A percentile compares a stretch with the other conserved stretches of the same genome.
Evolutionary conservation across 1,140 invertebrate genomes (phyloP).

Genomic region (Penaeus chinensis): DNA sequence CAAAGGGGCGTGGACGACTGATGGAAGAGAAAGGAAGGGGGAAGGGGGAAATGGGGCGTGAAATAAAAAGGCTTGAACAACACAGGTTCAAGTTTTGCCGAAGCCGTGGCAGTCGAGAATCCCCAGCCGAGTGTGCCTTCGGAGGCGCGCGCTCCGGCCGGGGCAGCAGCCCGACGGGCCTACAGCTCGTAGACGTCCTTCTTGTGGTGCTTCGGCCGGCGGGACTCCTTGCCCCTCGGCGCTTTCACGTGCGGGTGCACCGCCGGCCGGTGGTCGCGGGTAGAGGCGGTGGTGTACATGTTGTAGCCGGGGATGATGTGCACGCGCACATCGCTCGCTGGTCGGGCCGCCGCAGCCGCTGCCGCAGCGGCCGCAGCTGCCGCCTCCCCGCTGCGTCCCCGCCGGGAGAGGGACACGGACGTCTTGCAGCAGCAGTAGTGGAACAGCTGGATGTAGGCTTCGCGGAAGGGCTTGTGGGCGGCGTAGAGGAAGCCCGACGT

Average conservation of each 20-base stretch:
- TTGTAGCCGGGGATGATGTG: slow-evolving; percentile 82
- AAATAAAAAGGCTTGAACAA: too few species aligned
- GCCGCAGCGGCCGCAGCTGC: slow-evolving; percentile 70
- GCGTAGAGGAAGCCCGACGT: slow-evolving; percentile 58
- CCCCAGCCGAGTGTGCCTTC: too few species aligned
- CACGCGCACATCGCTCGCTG: slow-evolving; percentile 75
- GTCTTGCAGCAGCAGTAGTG: slow-evolving; percentile 88
- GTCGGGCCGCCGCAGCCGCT: slow-evolving; percentile 44
- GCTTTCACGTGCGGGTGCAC: slow-evolving; percentile 44
- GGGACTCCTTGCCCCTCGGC: slow-evolving; percentile 50
- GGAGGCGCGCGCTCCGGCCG: background rate
- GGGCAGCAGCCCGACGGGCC: background rate
- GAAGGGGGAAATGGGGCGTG: too few species aligned
- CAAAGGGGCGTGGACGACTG: too few species aligned
- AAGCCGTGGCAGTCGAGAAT: too few species aligned
- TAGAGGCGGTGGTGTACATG: slow-evolving; percentile 77
- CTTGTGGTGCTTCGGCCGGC: slow-evolving; percentile 56
- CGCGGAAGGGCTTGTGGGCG: slow-evolving; percentile 68
- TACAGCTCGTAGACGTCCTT: slow-evolving; percentile 63
- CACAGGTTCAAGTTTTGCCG: too few species aligned
- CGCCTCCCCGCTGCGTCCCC: slow-evolving; percentile 73
- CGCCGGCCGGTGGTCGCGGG: slow-evolving; percentile 66
- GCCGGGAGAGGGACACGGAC: slow-evolving; percentile 76
- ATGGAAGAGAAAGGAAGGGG: too few species aligned
- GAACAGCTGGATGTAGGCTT: slow-evolving; percentile 81